These are phyloP conservation scores for Acanthosoma haemorrhoidale DNA, from an alignment of 2,888 invertebrate genomes.

Conservation along the genomic window DNA sequence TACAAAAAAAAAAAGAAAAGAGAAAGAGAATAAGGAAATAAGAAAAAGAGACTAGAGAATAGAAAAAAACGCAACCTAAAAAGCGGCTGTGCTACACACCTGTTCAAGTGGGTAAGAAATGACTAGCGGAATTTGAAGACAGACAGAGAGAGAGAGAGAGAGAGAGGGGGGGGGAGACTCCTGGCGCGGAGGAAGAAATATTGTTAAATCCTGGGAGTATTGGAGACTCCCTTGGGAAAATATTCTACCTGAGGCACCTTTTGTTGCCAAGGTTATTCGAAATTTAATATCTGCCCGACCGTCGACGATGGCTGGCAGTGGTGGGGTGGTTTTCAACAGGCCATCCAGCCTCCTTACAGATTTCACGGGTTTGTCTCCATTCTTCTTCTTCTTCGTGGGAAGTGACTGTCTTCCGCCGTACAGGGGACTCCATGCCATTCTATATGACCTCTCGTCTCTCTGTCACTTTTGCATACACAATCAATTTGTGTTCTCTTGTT, in stretches of 20 bases:
- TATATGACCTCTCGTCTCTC: too few relatives aligned
- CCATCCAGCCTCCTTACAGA: not conserved
- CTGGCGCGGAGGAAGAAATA: not conserved
- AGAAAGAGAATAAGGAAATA: not conserved
- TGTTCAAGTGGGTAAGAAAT: not conserved
- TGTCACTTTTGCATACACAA: too few relatives aligned
- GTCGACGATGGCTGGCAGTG: too few relatives aligned
- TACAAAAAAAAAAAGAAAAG: not conserved
- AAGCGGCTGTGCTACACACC: not conserved
- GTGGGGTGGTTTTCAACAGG: not conserved
- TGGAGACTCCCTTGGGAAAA: not conserved
- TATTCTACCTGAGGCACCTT: conserved; percentile 20
- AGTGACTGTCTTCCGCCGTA: too few relatives aligned
- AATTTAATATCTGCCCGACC: not conserved
- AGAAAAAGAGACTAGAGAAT: not conserved
- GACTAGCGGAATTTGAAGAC: conserved; percentile 4
- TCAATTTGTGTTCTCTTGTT: too few relatives aligned
- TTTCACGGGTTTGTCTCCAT: conserved; percentile 1
- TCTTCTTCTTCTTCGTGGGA: conserved; percentile 6
- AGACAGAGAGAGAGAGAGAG: not conserved
- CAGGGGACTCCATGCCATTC: too few relatives aligned
- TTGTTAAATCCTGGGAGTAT: not conserved
- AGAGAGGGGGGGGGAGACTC: not conserved
- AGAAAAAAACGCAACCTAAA: not conserved
- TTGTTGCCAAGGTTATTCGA: conserved; percentile 16